Evolutionary conservation across 1,140 invertebrate genomes (phyloP).

Genomic region (Plectrocnemia conspersa): DNA sequence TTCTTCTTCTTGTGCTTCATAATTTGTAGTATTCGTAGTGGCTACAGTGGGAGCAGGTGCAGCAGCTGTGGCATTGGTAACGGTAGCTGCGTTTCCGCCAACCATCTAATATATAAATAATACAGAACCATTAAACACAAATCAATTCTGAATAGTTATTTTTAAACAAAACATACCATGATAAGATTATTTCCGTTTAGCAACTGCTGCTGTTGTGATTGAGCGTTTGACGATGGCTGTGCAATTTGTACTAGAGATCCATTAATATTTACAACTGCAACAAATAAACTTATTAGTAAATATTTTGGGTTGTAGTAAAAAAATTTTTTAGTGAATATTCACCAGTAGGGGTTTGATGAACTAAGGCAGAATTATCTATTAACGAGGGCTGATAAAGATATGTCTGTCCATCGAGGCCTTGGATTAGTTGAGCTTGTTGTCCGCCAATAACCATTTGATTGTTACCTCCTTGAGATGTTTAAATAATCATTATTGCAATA

Average conservation of each 20-base stretch:
- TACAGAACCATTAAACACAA: neutral
- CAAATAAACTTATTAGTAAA: constrained; percentile 7
- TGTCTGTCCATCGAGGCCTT: constrained; percentile 90
- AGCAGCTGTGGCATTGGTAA: neutral
- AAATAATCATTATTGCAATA: neutral
- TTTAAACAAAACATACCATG: constrained; percentile 65
- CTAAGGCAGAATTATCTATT: constrained; percentile 24
- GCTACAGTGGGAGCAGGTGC: constrained; percentile 34
- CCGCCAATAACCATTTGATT: constrained; percentile 37
- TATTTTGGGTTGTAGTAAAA: constrained; percentile 6
- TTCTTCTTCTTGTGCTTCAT: constrained; percentile 77
- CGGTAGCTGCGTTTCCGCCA: constrained; percentile 53
- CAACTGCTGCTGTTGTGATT: constrained; percentile 52
- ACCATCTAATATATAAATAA: constrained; percentile 56
- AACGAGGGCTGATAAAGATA: constrained; percentile 81
- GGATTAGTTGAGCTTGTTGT: constrained; percentile 71
- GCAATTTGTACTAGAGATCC: constrained; percentile 64
- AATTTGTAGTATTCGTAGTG: constrained; percentile 53
- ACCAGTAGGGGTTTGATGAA: constrained; percentile 22
- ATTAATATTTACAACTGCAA: constrained; percentile 64
- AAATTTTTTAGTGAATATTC: constrained; percentile 7
- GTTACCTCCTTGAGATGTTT: constrained; percentile 8
- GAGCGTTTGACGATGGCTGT: constrained; percentile 46
- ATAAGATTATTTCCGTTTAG: constrained; percentile 58
- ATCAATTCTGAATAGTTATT: constrained; percentile 42